Conservation (phyloP, 2,888 invertebrate genomes). For the Drosophila subquinaria region DNA sequence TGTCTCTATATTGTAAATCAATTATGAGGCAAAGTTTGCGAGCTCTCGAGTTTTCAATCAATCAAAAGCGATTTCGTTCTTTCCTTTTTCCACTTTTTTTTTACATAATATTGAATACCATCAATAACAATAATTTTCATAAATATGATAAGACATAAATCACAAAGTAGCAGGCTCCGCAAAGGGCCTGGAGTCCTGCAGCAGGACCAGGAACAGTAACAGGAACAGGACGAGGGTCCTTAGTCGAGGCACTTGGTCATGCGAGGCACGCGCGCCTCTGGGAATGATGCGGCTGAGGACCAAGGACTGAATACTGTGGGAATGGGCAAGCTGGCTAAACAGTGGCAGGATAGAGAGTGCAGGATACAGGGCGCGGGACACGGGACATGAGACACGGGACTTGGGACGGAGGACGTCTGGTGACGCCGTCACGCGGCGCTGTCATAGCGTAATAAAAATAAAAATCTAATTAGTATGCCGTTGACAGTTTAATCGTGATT, state of each 20-base stretch:
- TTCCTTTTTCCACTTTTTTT: constrained; percentile 1
- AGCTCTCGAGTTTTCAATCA: constrained; percentile 66
- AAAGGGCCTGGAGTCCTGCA: constrained; percentile 56
- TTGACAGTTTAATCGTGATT: constrained; percentile 86
- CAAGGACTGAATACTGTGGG: background rate
- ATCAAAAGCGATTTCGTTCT: constrained; percentile 53
- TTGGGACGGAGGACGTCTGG: constrained; percentile 39
- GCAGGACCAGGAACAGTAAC: constrained; percentile 8
- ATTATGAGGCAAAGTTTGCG: constrained; percentile 49
- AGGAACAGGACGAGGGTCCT: constrained; percentile 3
- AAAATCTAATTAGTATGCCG: constrained; percentile 86
- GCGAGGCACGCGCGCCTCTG: constrained; percentile 67
- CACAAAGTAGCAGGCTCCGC: constrained; percentile 76
- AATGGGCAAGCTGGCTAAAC: constrained; percentile 44
- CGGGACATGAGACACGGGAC: background rate
- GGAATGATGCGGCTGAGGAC: constrained; percentile 36
- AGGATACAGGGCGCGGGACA: constrained; percentile 11
- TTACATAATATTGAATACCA: constrained; percentile 75
- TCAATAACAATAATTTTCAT: constrained; percentile 81
- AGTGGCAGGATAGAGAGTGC: constrained; percentile 21
- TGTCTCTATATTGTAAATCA: constrained; percentile 61
- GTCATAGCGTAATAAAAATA: constrained; percentile 82
- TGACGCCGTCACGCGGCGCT: constrained; percentile 76
- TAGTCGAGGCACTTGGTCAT: constrained; percentile 59
- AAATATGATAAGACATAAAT: constrained; percentile 82